Evolutionary conservation across 2,113 vertebrate species (phyloP).

Genomic region (Anthoscopus minutus): DNA sequence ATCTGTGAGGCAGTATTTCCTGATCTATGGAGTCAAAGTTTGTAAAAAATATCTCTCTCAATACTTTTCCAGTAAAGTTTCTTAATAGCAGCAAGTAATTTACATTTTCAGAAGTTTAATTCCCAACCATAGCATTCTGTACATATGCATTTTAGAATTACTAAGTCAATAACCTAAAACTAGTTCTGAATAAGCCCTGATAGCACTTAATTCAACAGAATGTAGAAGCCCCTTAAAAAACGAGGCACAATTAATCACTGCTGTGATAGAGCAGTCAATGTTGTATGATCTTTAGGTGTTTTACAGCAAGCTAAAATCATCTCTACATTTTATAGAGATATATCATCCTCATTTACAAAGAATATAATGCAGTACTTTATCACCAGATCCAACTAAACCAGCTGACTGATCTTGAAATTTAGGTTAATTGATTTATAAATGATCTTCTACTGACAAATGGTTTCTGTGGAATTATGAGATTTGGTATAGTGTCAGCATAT

Average conservation of each 20-base stretch:
- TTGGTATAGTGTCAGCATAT: conserved; percentile 18
- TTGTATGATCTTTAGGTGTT: conserved; percentile 18
- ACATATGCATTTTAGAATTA: background rate
- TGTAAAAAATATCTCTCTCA: background rate
- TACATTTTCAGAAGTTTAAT: background rate
- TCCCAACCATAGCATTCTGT: background rate
- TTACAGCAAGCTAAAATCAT: background rate
- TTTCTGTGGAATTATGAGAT: conserved; percentile 7
- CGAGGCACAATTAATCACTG: conserved; percentile 26
- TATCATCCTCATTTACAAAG: conserved; percentile 39
- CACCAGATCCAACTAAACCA: conserved; percentile 44
- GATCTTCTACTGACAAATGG: background rate
- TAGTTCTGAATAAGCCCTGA: background rate
- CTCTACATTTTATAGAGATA: conserved; percentile 41
- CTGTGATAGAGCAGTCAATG: background rate
- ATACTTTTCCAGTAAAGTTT: background rate
- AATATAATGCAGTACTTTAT: conserved; percentile 2
- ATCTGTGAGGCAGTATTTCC: background rate
- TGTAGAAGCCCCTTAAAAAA: conserved; percentile 14
- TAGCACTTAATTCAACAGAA: conserved; percentile 5
- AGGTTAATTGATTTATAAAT: conserved; percentile 54
- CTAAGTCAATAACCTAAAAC: background rate
- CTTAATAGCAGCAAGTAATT: background rate
- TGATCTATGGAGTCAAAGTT: background rate
- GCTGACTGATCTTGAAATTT: conserved; percentile 40